Evolutionary conservation across 2,113 vertebrate genomes (phyloP).

Genomic region (Psilopsiagon aymara): DNA sequence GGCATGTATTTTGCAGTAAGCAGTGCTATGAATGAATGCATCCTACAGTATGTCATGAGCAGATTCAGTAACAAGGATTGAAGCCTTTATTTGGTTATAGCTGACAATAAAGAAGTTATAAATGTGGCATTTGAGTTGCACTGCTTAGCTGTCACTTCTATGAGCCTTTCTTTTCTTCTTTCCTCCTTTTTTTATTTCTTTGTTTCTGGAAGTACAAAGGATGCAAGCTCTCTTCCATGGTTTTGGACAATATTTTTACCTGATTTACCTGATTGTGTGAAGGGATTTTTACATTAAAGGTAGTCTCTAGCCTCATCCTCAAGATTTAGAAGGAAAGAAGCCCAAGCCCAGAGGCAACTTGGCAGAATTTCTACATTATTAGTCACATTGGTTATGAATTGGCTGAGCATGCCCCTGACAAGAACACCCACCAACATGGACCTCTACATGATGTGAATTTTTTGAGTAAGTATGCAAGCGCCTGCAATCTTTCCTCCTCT

Average conservation of each 20-base stretch:
- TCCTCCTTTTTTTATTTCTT: not conserved
- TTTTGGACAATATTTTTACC: not conserved
- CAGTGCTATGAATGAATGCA: not conserved
- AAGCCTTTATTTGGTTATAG: not conserved
- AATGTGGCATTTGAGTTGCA: not conserved
- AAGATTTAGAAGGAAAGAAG: not conserved
- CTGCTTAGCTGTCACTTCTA: not conserved
- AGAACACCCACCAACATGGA: not conserved
- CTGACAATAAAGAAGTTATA: not conserved
- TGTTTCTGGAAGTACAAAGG: not conserved
- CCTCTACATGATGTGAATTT: not conserved
- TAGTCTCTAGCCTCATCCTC: not conserved
- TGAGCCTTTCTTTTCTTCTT: not conserved
- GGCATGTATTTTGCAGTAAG: not conserved
- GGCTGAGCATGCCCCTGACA: not conserved
- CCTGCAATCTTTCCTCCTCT: not conserved
- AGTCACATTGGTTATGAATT: not conserved
- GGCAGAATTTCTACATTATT: not conserved
- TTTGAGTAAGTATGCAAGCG: not conserved
- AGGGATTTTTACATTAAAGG: not conserved
- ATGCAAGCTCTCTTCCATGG: not conserved
- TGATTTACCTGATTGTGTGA: not conserved
- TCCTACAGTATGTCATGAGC: rapidly evolving
- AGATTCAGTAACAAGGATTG: not conserved
- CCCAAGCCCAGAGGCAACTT: not conserved